These are phyloP conservation scores for Hedychridium roseum DNA, from an alignment of 2,888 invertebrate genomes.

Conservation along the genomic window DNA sequence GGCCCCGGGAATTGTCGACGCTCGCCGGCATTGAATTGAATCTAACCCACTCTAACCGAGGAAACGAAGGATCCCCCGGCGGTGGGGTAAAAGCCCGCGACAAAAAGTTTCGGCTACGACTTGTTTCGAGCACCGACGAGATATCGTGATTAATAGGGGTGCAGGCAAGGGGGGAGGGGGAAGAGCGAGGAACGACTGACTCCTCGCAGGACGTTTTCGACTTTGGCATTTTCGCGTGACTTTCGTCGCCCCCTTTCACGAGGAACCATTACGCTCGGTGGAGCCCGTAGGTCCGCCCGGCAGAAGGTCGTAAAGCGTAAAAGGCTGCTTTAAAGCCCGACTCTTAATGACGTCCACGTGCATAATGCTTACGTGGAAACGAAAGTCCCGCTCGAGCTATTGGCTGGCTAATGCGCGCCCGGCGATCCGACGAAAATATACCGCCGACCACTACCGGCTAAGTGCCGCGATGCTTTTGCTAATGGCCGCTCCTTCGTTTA, in stretches of 20 bases:
- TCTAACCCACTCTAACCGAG: no score
- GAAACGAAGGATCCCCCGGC: no score
- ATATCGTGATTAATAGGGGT: no score
- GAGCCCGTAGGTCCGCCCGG: constrained; percentile 28
- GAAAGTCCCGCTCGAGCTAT: constrained; percentile 35
- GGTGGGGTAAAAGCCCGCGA: no score
- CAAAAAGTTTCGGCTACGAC: no score
- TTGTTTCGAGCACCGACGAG: no score
- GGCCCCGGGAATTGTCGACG: constrained; percentile 3
- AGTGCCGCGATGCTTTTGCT: constrained; percentile 30
- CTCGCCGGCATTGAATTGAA: no score
- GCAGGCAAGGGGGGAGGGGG: no score
- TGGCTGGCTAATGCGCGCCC: constrained; percentile 33
- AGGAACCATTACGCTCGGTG: constrained; percentile 31
- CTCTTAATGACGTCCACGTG: constrained; percentile 52
- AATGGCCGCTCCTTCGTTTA: constrained; percentile 25
- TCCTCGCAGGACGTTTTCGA: no score
- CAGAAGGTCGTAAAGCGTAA: constrained; percentile 56
- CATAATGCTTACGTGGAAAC: constrained; percentile 44
- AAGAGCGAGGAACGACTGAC: no score
- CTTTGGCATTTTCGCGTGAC: constrained; percentile 20
- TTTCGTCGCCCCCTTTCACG: constrained; percentile 29
- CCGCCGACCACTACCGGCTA: constrained; percentile 6
- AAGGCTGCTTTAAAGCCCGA: constrained; percentile 54
- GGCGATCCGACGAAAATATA: constrained; percentile 34